Conservation (phyloP, 2,797 vertebrate genomes). For the Mormyrops attenuatus region DNA sequence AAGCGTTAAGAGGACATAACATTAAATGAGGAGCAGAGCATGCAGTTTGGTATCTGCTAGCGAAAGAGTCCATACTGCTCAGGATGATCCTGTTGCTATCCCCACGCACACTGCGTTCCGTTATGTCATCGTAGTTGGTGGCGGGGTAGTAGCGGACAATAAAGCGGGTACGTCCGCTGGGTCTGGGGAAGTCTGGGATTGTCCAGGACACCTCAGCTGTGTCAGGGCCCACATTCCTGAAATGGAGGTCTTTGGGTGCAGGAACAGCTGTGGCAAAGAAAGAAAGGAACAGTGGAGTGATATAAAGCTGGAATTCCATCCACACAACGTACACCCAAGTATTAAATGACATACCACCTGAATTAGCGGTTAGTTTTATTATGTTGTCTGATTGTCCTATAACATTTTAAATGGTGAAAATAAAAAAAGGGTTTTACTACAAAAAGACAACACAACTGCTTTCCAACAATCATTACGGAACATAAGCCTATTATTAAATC, state of each 20-base stretch:
- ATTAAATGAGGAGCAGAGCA: not conserved
- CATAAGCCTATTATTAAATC: not conserved
- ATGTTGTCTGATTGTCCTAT: not conserved
- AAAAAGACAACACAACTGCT: not conserved
- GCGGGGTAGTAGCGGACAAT: constrained; percentile 80
- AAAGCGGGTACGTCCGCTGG: constrained; percentile 69
- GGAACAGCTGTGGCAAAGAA: constrained; percentile 72
- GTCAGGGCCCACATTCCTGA: constrained; percentile 75
- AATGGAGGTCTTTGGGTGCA: constrained; percentile 77
- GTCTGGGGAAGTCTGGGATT: constrained; percentile 67
- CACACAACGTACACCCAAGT: not conserved
- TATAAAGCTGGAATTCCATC: not conserved
- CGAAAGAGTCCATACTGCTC: constrained; percentile 63
- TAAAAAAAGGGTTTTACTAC: not conserved
- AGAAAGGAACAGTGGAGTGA: not conserved
- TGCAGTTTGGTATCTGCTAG: not conserved
- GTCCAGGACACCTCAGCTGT: constrained; percentile 79
- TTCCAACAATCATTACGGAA: not conserved
- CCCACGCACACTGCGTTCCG: constrained; percentile 70
- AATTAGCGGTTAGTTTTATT: not conserved
- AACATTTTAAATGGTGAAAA: not conserved
- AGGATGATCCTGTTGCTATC: constrained; percentile 66
- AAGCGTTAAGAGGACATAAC: not conserved
- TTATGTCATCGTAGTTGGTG: constrained; percentile 78
- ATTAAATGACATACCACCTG: not conserved